phyloP scores from a whole-genome alignment of 37 sponge, comb jelly and placozoan species.

The Axinella damicornis region DNA sequence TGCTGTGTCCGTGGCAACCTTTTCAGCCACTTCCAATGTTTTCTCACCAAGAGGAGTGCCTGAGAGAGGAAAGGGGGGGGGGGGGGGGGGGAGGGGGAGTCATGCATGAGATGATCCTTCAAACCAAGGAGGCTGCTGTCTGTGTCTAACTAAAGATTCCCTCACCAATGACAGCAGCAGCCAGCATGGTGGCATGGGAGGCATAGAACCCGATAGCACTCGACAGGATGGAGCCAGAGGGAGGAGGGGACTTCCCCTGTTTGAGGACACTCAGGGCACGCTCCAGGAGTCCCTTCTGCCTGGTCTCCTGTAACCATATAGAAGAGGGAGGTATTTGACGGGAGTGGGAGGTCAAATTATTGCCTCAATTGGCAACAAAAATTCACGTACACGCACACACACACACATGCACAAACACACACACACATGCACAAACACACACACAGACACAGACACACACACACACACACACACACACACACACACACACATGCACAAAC shows the following conservation, averaged over 20 bases:
- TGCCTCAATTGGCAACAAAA: no score
- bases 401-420: no score
- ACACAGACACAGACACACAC: no score
- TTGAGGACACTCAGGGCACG: slow-evolving; percentile 52
- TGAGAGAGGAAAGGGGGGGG: background rate
- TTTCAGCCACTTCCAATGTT: slow-evolving; percentile 65
- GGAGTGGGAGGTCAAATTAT: background rate
- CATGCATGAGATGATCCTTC: no score
- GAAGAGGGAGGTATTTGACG: background rate
- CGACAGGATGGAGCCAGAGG: slow-evolving; percentile 33
- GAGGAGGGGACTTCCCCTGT: background rate
- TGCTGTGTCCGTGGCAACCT: slow-evolving; percentile 68
- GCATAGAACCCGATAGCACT: slow-evolving; percentile 80
- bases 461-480: no score
- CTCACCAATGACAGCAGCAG: slow-evolving; percentile 66
- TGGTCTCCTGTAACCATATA: background rate
- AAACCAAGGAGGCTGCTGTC: no score
- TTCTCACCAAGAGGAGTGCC: slow-evolving; percentile 71
- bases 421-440: no score
- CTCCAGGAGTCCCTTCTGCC: slow-evolving; percentile 5
- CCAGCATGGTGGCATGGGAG: slow-evolving; percentile 70
- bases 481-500: no score
- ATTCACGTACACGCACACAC: no score
- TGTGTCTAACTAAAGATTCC: no score
- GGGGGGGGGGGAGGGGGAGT: background rate